phyloP scores from a whole-genome alignment of 2,797 vertebrate genomes.

The Meriones psammophilus region DNA sequence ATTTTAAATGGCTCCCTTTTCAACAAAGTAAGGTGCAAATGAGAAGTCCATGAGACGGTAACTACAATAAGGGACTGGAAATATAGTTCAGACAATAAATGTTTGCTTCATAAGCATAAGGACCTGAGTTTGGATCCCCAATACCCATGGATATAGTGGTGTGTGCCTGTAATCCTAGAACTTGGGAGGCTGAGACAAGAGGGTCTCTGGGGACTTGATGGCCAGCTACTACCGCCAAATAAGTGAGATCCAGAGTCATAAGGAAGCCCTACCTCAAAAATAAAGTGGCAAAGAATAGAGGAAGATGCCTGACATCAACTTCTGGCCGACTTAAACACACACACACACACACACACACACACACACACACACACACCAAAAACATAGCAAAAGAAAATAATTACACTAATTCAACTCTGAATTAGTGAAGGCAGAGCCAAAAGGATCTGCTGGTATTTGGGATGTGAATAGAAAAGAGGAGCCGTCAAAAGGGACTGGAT shows the following conservation, averaged over 20 bases:
- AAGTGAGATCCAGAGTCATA: background rate
- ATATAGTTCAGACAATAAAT: background rate
- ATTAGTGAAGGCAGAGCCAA: background rate
- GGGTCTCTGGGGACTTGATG: background rate
- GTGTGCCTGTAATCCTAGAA: background rate
- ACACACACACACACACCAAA: background rate
- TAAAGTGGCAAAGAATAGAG: background rate
- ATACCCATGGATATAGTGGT: background rate
- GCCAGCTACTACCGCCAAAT: background rate
- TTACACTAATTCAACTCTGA: background rate
- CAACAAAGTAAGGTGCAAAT: background rate
- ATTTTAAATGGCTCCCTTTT: background rate
- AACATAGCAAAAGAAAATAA: background rate
- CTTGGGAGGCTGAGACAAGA: background rate
- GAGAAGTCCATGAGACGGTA: background rate
- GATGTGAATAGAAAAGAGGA: background rate
- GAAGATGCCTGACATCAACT: background rate
- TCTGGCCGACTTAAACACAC: background rate
- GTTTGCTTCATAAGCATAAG: background rate
- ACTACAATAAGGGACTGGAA: background rate
- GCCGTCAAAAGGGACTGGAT: too few relatives aligned
- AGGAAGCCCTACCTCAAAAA: background rate
- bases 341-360: background rate
- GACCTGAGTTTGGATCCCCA: background rate
- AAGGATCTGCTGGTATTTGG: background rate